Percentiles rank a stretch among this genome's conserved stretches.
Evolutionary conservation across 2,797 vertebrate species (phyloP).

Genomic region (Anguilla pacifica): DNA sequence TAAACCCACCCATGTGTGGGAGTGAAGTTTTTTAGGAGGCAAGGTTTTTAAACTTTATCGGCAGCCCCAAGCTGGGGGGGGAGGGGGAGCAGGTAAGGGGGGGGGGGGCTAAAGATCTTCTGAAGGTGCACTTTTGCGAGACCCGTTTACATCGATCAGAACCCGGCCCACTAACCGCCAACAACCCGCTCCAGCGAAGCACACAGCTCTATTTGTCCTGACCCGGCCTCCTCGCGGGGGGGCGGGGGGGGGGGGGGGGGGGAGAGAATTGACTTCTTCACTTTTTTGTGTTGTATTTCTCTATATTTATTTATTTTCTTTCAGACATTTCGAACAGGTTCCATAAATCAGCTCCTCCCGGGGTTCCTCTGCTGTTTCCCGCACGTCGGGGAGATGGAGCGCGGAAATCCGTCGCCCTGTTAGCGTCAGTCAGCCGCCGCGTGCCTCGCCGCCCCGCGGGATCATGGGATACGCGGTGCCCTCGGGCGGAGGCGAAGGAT

Average conservation of each 20-base stretch:
- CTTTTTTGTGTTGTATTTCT: not conserved
- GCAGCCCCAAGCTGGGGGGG: not conserved
- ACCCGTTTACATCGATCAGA: not conserved
- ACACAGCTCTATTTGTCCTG: too few species aligned
- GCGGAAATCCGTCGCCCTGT: not conserved
- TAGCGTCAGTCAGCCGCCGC: not conserved
- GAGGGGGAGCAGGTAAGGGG: slow-evolving; percentile 3
- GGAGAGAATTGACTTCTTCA: not conserved
- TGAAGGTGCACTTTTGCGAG: slow-evolving; percentile 21
- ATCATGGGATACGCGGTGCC: not conserved
- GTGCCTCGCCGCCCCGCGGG: not conserved
- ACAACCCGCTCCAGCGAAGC: not conserved
- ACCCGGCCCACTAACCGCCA: not conserved
- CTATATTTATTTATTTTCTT: not conserved
- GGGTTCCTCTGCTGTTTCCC: not conserved
- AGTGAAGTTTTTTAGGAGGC: slow-evolving; percentile 34
- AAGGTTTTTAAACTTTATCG: slow-evolving; percentile 29
- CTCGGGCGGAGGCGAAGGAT: not conserved
- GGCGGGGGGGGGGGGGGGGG: too few species aligned
- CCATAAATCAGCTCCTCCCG: not conserved
- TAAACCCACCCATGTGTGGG: not conserved
- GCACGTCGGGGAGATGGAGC: not conserved
- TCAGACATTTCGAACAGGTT: not conserved
- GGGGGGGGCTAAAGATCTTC: slow-evolving; percentile 17
- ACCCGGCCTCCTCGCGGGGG: not conserved